Evolutionary conservation across 2,888 invertebrate species (phyloP).

Genomic region (Tuberolachnus salignus): DNA sequence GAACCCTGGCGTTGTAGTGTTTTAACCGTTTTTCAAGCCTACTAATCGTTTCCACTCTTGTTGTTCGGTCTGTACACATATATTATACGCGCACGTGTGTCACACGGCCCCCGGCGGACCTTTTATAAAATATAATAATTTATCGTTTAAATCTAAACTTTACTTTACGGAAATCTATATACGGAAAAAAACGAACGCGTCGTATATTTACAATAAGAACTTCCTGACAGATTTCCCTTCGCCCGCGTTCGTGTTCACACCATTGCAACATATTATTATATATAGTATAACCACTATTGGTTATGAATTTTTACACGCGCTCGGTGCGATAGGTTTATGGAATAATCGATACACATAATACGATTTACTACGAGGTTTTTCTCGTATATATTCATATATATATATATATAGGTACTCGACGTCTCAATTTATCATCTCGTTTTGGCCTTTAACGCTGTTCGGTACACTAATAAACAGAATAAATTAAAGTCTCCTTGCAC

Average conservation of each 20-base stretch:
- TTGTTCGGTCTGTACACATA: not conserved
- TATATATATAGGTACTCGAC: too few species aligned
- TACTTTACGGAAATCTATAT: not conserved
- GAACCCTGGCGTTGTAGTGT: not conserved
- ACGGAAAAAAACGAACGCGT: not conserved
- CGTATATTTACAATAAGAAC: not conserved
- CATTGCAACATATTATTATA: too few species aligned
- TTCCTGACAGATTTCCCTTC: slow-evolving; percentile 15
- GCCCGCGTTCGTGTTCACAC: not conserved
- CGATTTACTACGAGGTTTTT: not conserved
- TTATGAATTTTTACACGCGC: not conserved
- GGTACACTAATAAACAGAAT: too few species aligned
- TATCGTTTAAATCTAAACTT: not conserved
- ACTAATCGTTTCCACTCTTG: slow-evolving; percentile 1
- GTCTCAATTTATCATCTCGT: too few species aligned
- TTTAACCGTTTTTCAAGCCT: not conserved
- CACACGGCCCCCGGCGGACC: slow-evolving; percentile 1
- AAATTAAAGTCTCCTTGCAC: too few species aligned
- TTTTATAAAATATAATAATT: not conserved
- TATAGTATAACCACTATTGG: not conserved
- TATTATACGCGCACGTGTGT: not conserved
- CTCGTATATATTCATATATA: too few species aligned
- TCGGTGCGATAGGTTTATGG: not conserved
- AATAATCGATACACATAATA: not conserved
- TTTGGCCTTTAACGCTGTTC: too few species aligned